Percentiles rank a stretch among this genome's conserved stretches.
Conservation (phyloP, 1,140 invertebrate genomes). For the Portunus trituberculatus region DNA sequence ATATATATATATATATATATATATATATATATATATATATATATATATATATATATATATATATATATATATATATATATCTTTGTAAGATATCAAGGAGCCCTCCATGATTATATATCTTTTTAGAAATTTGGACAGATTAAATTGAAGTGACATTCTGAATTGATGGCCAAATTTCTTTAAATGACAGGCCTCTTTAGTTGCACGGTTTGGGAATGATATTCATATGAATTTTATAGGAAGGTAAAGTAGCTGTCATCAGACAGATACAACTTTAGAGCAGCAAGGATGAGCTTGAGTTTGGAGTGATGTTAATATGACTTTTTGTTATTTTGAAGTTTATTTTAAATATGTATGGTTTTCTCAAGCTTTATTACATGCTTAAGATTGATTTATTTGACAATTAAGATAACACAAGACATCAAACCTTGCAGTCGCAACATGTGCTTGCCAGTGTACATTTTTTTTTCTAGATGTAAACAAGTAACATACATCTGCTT, state of each 20-base stretch:
- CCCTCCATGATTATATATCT: background rate
- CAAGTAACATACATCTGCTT: conserved; percentile 43
- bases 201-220: conserved; percentile 66
- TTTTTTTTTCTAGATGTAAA: conserved; percentile 52
- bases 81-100: background rate
- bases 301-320: conserved; percentile 46
- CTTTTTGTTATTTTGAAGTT: conserved; percentile 33
- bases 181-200: conserved; percentile 67
- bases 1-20: too few species aligned
- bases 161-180: conserved; percentile 60
- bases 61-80: background rate
- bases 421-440: background rate
- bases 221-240: conserved; percentile 47
- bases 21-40: too few species aligned
- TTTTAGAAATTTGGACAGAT: conserved; percentile 47
- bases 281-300: conserved; percentile 58
- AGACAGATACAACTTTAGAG: conserved; percentile 49
- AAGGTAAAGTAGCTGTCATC: conserved; percentile 58
- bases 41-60: too few species aligned
- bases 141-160: conserved; percentile 42
- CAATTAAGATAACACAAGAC: background rate
- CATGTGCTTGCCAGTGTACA: conserved; percentile 44
- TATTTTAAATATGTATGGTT: conserved; percentile 48
- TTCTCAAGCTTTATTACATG: conserved; percentile 18
- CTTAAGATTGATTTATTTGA: background rate